These are phyloP conservation scores for Myocastor coypus DNA, from an alignment of 2,113 vertebrate genomes.

Conservation along the genomic window DNA sequence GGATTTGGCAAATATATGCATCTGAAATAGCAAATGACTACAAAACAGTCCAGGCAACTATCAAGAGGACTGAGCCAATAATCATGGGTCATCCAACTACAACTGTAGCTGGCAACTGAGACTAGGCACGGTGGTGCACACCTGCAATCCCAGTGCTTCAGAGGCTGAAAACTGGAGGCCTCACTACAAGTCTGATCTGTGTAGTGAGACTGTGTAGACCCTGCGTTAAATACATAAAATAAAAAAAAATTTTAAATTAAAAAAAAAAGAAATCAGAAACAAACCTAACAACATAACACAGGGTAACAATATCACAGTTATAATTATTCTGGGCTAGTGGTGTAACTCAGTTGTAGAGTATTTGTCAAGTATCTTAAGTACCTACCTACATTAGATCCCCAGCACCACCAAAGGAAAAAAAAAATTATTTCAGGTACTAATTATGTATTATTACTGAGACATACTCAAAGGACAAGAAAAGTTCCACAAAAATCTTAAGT, in stretches of 20 bases:
- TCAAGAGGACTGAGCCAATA: not conserved
- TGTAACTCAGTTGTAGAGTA: not conserved
- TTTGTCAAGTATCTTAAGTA: not conserved
- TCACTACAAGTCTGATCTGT: too few relatives aligned
- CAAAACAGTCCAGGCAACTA: not conserved
- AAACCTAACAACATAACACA: not conserved
- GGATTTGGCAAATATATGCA: not conserved
- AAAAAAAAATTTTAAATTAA: too few relatives aligned
- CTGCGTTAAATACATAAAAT: not conserved
- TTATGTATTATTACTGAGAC: conserved; percentile 10
- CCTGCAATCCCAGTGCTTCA: too few relatives aligned
- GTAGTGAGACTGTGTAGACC: too few relatives aligned
- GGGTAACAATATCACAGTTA: conserved; percentile 12
- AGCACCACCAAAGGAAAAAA: not conserved
- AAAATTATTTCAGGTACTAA: not conserved
- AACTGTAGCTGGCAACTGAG: not conserved
- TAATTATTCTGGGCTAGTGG: not conserved
- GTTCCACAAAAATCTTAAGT: conserved; percentile 23
- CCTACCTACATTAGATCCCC: not conserved
- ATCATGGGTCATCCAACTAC: not conserved
- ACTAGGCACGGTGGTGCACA: too few relatives aligned
- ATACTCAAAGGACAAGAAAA: conserved; percentile 17
- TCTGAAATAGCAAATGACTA: conserved; percentile 31
- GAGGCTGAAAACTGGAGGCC: too few relatives aligned
- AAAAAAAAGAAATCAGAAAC: conserved; percentile 13